Conservation (phyloP, 2,113 vertebrate genomes). For the Eretmochelys imbricata region DNA sequence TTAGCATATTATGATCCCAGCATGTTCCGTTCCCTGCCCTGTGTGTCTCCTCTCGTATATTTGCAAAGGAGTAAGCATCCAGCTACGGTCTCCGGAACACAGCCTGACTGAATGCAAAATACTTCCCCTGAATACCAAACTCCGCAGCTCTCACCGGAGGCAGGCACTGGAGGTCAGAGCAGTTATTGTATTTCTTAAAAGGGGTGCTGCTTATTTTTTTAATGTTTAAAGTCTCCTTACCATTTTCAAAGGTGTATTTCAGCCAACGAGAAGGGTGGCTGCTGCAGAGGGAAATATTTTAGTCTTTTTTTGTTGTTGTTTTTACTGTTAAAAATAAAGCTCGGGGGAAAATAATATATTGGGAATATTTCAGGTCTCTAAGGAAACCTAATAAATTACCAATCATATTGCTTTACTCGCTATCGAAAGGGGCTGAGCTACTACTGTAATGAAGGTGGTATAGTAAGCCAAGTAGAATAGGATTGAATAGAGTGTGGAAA, state of each 20-base stretch:
- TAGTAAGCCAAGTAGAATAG: not conserved
- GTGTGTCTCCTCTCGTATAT: not conserved
- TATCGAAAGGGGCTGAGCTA: not conserved
- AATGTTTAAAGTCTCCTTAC: not conserved
- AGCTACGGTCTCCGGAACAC: rapidly evolving
- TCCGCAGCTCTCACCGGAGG: not conserved
- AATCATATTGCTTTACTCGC: not conserved
- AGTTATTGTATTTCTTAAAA: not conserved
- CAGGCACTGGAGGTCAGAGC: not conserved
- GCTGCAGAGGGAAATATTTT: rapidly evolving
- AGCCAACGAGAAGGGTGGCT: not conserved
- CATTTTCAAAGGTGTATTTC: not conserved
- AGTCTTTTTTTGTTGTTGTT: not conserved
- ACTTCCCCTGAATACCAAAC: not conserved
- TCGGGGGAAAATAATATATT: not conserved
- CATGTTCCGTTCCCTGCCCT: not conserved
- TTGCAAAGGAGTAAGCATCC: not conserved
- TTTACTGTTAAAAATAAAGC: not conserved
- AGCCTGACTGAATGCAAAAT: not conserved
- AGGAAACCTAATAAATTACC: not conserved
- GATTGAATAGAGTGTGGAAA: not conserved
- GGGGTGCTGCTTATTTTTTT: not conserved
- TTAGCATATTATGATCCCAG: not conserved
- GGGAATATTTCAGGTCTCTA: not conserved
- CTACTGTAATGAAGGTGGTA: not conserved